These are phyloP conservation scores for Ardeotis arabs DNA, from an alignment of 2,113 vertebrate genomes.

Conservation along the genomic window DNA sequence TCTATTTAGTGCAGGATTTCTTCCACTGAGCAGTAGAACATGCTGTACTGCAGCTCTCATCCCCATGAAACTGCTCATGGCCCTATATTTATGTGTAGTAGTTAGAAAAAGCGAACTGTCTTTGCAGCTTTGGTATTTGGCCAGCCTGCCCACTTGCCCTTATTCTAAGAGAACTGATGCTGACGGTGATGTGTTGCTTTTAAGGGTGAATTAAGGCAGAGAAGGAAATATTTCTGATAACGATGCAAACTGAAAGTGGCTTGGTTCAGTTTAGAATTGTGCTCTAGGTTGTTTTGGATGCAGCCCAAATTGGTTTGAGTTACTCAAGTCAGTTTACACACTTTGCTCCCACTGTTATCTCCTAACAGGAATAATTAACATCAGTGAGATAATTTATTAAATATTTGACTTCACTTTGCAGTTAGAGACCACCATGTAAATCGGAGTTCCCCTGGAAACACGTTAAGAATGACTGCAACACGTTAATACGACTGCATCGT, in stretches of 20 bases:
- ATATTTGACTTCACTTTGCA: not conserved
- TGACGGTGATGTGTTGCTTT: not conserved
- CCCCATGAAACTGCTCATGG: conserved; percentile 1
- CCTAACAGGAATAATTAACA: conserved; percentile 18
- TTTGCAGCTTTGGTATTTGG: not conserved
- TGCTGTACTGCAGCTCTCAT: not conserved
- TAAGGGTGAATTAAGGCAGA: not conserved
- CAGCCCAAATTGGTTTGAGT: not conserved
- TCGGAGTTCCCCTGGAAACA: not conserved
- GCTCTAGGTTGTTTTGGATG: not conserved
- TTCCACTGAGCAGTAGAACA: not conserved
- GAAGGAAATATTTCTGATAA: conserved; percentile 31
- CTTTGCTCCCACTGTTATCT: not conserved
- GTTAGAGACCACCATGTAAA: not conserved
- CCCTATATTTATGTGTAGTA: conserved; percentile 10
- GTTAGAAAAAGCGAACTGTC: not conserved
- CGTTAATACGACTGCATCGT: not conserved
- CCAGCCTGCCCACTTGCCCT: conserved; percentile 4
- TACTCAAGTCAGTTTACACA: not conserved
- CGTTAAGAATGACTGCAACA: not conserved
- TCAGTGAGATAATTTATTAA: conserved; percentile 28
- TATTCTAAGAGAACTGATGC: not conserved
- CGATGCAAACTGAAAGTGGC: not conserved
- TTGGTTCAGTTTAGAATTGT: not conserved
- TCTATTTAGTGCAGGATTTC: not conserved